Evolutionary conservation across 2,888 invertebrate genomes (phyloP).

Genomic region (Tetranychus piercei): DNA sequence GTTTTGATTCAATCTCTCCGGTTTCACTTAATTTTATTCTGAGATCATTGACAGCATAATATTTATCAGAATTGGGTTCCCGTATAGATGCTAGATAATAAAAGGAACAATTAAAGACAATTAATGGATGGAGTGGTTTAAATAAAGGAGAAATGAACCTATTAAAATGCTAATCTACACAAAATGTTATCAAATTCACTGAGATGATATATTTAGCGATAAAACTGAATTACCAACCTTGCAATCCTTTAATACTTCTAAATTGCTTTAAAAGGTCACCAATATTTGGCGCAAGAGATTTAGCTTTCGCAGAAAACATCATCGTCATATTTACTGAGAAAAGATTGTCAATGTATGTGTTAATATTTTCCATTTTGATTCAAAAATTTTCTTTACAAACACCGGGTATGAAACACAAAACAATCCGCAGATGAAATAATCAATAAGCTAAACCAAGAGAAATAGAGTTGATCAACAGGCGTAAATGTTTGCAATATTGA

Average conservation of each 20-base stretch:
- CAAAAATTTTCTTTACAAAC: too few species aligned
- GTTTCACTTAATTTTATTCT: conserved; percentile 1
- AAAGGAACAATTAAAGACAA: neutral
- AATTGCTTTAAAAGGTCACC: conserved; percentile 4
- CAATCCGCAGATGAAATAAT: too few species aligned
- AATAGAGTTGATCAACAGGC: too few species aligned
- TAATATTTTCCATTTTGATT: neutral
- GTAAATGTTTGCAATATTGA: too few species aligned
- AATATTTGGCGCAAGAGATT: neutral
- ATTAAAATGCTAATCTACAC: neutral
- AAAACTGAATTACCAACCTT: neutral
- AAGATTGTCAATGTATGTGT: neutral
- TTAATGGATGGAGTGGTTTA: neutral
- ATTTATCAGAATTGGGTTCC: conserved; percentile 7
- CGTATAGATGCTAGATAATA: neutral
- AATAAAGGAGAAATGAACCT: neutral
- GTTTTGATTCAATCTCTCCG: neutral
- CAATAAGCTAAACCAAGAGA: too few species aligned
- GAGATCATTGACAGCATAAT: conserved; percentile 4
- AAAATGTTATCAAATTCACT: too few species aligned
- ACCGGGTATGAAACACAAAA: too few species aligned
- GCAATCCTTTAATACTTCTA: neutral
- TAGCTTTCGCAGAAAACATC: neutral
- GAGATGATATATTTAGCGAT: neutral
- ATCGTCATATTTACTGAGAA: conserved; percentile 3